Conservation (phyloP, 2,113 vertebrate species). For the Nannobrachium achirus region DNA sequence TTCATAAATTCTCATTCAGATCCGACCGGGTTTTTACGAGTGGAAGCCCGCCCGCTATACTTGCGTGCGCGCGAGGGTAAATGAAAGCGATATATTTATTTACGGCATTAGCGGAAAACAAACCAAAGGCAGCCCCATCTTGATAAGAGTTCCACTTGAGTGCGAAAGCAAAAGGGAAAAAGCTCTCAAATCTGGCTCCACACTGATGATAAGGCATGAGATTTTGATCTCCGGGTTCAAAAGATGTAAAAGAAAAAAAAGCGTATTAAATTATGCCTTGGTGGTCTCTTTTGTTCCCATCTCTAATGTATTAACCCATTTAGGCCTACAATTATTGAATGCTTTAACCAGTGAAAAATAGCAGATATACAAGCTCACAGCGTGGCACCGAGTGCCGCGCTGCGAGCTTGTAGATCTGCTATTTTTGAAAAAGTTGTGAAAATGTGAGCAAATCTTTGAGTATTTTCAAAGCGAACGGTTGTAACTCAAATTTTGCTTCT, state of each 20-base stretch:
- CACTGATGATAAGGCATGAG: slow-evolving; percentile 23
- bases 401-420: too few relatives aligned
- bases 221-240: slow-evolving; percentile 40
- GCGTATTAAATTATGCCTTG: slow-evolving; percentile 45
- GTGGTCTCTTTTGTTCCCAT: slow-evolving; percentile 30
- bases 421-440: too few relatives aligned
- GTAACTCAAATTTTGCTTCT: too few relatives aligned
- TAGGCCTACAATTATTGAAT: too few relatives aligned
- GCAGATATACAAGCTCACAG: too few relatives aligned
- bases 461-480: too few relatives aligned
- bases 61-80: slow-evolving; percentile 32
- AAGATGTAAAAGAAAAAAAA: slow-evolving; percentile 13
- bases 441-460: too few relatives aligned
- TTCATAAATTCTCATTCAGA: slow-evolving; percentile 57
- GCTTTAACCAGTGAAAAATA: too few relatives aligned
- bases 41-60: neutral
- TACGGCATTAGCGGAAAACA: slow-evolving; percentile 25
- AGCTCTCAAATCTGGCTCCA: slow-evolving; percentile 6
- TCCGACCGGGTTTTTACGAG: slow-evolving; percentile 28
- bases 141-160: slow-evolving; percentile 1
- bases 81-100: slow-evolving; percentile 60
- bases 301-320: slow-evolving; percentile 54
- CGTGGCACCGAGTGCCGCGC: too few relatives aligned
- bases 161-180: neutral
- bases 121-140: slow-evolving; percentile 19